Base-by-base conservation (phyloP, 2,113 vertebrate species). In the Sterna hirundo region DNA sequence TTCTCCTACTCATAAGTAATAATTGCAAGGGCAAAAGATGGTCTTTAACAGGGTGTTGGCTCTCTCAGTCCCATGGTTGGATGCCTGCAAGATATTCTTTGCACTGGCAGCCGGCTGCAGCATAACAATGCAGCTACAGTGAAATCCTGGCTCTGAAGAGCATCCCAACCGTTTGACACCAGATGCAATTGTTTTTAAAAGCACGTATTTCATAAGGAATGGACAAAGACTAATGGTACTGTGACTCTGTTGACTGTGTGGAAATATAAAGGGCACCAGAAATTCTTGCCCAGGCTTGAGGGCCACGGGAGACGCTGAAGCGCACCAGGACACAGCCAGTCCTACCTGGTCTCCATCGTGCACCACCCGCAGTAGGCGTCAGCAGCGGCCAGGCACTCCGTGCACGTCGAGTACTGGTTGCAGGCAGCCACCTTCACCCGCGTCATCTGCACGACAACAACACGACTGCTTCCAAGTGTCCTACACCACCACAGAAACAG, bases 361-460 rank as follows among this genome's bases (percentile, higher is more conserved):
- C 99, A 99, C 99, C 99, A 99, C 65, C 99, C 99, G 4, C 99
- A 99, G 97, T 99, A 98, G 74, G 99, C 99, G 1, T 99, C 99
- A 0, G 98, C 98, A 0, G 99, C 98, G 0, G 97, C 98, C 97
- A 99, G 97, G 85, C 99, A 99, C 93, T 98, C 99, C 3, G 30
- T 34, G 78, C 99, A 99, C 36, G 98, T 98, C 23, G 44, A 77
- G 92, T 99, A 99, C 93, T 98, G 98, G 68, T 98, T 96, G 85
- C 99, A 99, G 7, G 98, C 98, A 2, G 99, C 98, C 75, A 99
- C 99, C 88, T 98, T 99, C 79, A 99, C 99, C 77, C 98, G 98
- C 1, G 98, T 97, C 97, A 99, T 98, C 99, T 99, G 98, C 76
- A 89, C 27, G 2, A 94, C 87, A 94, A 89, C 44, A 82, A 44